Conservation (phyloP, 2,888 invertebrate species). For the Perithous albicinctus region DNA sequence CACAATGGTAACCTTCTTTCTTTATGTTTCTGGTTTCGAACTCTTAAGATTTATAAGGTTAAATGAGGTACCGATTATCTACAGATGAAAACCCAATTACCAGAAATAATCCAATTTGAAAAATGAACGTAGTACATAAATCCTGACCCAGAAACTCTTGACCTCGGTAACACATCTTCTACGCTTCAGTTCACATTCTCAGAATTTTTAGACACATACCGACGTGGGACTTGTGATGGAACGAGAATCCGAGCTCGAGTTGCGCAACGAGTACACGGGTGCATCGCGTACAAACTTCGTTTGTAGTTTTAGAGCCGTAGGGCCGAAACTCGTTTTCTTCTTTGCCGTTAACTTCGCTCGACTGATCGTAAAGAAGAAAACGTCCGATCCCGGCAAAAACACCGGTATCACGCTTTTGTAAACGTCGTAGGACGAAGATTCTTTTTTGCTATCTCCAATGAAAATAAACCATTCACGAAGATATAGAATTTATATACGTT, state of each 20-base stretch:
- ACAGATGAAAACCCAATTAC: not conserved
- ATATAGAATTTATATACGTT: too few relatives aligned
- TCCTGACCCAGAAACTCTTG: not conserved
- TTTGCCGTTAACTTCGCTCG: slow-evolving; percentile 7
- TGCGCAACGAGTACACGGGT: not conserved
- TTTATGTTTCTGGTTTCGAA: too few relatives aligned
- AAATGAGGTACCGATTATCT: not conserved
- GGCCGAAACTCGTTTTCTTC: slow-evolving; percentile 3
- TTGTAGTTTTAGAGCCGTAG: slow-evolving; percentile 2
- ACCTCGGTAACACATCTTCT: not conserved
- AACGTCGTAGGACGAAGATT: too few relatives aligned
- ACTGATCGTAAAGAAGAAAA: slow-evolving; percentile 24
- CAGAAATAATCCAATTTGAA: not conserved
- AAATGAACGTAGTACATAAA: not conserved
- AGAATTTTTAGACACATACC: not conserved
- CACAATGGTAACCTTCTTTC: not conserved
- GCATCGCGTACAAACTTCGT: not conserved
- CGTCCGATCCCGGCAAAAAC: too few relatives aligned
- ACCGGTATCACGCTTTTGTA: too few relatives aligned
- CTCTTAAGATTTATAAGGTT: too few relatives aligned
- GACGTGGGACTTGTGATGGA: not conserved
- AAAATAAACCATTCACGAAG: too few relatives aligned
- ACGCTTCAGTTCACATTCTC: not conserved
- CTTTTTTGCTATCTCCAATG: too few relatives aligned
- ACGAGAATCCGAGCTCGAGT: not conserved